phyloP scores from a whole-genome alignment of 2,113 vertebrate genomes.

The Furnarius figulus region DNA sequence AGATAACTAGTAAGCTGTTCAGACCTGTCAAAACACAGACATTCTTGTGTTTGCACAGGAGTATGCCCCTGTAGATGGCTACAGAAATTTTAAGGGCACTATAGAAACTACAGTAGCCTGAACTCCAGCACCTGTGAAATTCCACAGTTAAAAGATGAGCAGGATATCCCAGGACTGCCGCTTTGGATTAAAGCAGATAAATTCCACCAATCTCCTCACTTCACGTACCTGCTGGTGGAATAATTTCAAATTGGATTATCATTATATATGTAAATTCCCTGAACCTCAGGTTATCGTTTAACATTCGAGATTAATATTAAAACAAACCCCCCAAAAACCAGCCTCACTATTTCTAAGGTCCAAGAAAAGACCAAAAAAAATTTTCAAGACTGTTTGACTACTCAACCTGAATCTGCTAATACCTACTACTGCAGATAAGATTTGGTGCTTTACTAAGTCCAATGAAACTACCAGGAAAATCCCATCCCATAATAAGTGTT shows the following conservation, averaged over 20 bases:
- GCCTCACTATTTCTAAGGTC: background rate
- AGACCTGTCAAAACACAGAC: background rate
- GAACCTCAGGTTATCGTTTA: background rate
- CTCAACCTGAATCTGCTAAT: background rate
- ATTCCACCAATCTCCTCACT: background rate
- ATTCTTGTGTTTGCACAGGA: background rate
- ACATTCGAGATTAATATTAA: background rate
- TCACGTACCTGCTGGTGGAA: background rate
- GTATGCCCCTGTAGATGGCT: background rate
- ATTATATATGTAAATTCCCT: background rate
- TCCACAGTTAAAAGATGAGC: background rate
- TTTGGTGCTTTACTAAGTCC: constrained; percentile 4
- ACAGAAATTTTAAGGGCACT: background rate
- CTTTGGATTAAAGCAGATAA: background rate
- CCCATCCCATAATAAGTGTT: background rate
- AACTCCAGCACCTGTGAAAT: background rate
- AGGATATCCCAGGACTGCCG: background rate
- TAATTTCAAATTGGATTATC: background rate
- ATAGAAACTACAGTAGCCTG: rapidly evolving
- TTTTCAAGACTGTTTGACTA: background rate
- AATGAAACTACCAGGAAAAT: constrained; percentile 2
- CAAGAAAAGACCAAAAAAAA: background rate
- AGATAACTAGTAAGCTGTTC: background rate
- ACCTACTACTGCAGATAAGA: background rate
- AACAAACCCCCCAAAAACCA: background rate